These are phyloP conservation scores for Drosophila atripex DNA, from an alignment of 2,888 invertebrate species.

Conservation along the genomic window DNA sequence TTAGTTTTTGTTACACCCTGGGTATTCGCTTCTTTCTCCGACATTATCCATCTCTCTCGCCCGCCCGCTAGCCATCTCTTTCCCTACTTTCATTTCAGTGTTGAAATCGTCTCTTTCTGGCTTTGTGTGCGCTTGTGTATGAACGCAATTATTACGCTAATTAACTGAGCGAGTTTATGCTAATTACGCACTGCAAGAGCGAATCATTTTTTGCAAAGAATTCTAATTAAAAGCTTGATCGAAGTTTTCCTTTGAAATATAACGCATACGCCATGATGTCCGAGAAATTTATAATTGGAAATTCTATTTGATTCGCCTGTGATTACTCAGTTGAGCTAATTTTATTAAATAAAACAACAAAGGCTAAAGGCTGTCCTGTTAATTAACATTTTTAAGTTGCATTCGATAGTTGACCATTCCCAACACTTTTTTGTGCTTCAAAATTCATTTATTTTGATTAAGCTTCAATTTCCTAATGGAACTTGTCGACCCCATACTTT, in stretches of 20 bases:
- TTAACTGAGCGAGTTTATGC: conserved; percentile 76
- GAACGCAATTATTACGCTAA: conserved; percentile 75
- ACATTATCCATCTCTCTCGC: background rate
- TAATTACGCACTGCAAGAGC: conserved; percentile 59
- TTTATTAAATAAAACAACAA: background rate
- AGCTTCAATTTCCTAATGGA: background rate
- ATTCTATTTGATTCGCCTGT: background rate
- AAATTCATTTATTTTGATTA: background rate
- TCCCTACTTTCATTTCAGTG: conserved; percentile 11
- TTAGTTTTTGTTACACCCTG: conserved; percentile 58
- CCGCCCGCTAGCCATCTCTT: background rate
- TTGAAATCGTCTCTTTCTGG: conserved; percentile 49
- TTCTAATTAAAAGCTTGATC: conserved; percentile 48
- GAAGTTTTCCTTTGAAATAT: conserved; percentile 22
- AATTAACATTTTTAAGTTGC: background rate
- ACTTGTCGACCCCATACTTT: background rate
- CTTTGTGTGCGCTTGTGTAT: conserved; percentile 29
- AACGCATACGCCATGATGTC: conserved; percentile 38
- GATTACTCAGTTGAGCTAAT: background rate
- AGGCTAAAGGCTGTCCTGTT: background rate
- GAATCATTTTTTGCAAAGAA: conserved; percentile 42
- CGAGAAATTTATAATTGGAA: conserved; percentile 11
- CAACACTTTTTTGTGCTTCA: background rate
- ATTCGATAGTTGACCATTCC: background rate
- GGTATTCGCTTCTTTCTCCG: conserved; percentile 21